These are phyloP conservation scores for Pristionchus fissidentatus DNA, from an alignment of 2,888 invertebrate genomes.

Conservation along the genomic window DNA sequence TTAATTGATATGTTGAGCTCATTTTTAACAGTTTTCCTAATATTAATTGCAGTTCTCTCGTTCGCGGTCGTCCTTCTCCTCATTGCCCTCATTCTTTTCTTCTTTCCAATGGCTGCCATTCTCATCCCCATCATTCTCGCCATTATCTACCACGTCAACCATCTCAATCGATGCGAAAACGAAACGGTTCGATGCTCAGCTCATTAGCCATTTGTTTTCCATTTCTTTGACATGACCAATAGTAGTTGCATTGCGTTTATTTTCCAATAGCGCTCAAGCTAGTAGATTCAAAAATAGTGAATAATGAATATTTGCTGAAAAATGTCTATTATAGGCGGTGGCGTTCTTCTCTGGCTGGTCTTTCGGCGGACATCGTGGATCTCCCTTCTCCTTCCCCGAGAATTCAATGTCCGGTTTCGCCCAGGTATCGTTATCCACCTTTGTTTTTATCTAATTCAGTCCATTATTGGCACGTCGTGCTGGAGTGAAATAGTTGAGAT, in stretches of 20 bases:
- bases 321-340: conserved; percentile 58
- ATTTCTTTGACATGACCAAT: background rate
- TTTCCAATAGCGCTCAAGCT: too few relatives aligned
- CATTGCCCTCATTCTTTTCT: conserved; percentile 45
- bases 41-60: background rate
- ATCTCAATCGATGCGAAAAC: conserved; percentile 35
- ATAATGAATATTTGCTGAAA: background rate
- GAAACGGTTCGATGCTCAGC: background rate
- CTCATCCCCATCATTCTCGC: conserved; percentile 51
- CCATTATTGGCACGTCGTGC: background rate
- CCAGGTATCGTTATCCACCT: conserved; percentile 59
- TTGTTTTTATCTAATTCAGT: background rate
- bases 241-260: too few relatives aligned
- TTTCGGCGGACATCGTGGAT: conserved; percentile 74
- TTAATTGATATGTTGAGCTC: too few relatives aligned
- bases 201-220: background rate
- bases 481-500: background rate
- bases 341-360: conserved; percentile 70
- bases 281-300: too few relatives aligned
- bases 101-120: conserved; percentile 52
- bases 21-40: too few relatives aligned
- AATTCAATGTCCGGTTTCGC: conserved; percentile 72
- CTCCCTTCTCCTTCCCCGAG: conserved; percentile 70
- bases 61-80: conserved; percentile 48
- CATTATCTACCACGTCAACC: conserved; percentile 49